phyloP scores from a whole-genome alignment of 2,888 invertebrate species.

The Spialia ferax region DNA sequence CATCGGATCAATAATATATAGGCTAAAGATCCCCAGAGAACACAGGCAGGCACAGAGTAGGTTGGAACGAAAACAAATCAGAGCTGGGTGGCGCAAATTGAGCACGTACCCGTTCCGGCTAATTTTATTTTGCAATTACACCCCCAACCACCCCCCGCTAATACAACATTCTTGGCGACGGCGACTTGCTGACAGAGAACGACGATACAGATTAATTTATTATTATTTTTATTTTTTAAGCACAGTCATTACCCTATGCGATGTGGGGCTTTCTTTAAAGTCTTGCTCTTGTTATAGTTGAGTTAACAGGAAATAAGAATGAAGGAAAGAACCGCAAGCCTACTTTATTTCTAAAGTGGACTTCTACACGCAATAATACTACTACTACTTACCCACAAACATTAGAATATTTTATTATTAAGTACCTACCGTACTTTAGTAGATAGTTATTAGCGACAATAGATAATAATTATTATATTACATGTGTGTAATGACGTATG shows the following conservation, averaged over 20 bases:
- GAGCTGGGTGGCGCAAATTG: conserved; percentile 85
- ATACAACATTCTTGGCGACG: conserved; percentile 85
- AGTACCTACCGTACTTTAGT: too few relatives aligned
- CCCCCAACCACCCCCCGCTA: conserved; percentile 66
- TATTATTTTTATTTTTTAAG: conserved; percentile 10
- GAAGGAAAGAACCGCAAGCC: too few relatives aligned
- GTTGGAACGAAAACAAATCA: conserved; percentile 84
- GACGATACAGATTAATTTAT: conserved; percentile 37
- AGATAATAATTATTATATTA: too few relatives aligned
- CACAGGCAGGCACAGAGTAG: conserved; percentile 54
- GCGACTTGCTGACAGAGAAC: conserved; percentile 49
- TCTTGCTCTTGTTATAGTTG: too few relatives aligned
- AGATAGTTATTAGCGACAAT: too few relatives aligned
- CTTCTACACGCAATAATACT: too few relatives aligned
- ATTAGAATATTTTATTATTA: too few relatives aligned
- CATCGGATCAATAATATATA: conserved; percentile 82
- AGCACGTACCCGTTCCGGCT: conserved; percentile 86
- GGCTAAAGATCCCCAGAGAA: conserved; percentile 74
- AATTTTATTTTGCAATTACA: conserved; percentile 87
- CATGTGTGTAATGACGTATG: too few relatives aligned
- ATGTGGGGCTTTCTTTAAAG: not conserved
- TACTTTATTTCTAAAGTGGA: too few relatives aligned
- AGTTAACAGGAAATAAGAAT: too few relatives aligned
- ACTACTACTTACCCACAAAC: too few relatives aligned
- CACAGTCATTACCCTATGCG: conserved; percentile 3